A percentile compares a stretch with the other conserved stretches of the same genome.
Evolutionary conservation across 2,797 vertebrate genomes (phyloP).

Genomic region (Columba guinea): DNA sequence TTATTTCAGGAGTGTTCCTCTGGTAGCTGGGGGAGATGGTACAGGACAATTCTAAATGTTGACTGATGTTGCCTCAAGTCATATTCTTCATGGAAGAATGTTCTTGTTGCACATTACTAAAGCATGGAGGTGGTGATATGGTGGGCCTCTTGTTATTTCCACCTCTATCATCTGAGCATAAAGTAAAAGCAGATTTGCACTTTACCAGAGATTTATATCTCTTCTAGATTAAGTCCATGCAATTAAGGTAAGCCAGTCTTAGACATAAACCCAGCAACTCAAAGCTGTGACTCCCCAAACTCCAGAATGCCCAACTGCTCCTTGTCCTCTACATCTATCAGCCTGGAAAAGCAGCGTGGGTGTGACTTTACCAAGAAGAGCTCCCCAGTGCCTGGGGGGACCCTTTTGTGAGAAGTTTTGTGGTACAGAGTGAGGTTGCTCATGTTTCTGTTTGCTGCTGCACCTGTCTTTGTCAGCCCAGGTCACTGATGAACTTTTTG

Average conservation of each 20-base stretch:
- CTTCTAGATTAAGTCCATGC: background rate
- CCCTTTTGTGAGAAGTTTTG: background rate
- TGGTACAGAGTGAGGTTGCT: background rate
- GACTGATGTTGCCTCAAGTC: background rate
- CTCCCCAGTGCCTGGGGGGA: no score
- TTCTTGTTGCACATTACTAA: fast-evolving
- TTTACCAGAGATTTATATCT: background rate
- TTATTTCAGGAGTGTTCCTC: background rate
- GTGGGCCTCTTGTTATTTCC: background rate
- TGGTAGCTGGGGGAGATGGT: background rate
- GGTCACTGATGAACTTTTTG: background rate
- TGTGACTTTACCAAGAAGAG: background rate
- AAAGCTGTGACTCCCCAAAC: background rate
- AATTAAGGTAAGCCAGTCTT: background rate
- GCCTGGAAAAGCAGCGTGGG: background rate
- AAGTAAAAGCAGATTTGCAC: fast-evolving
- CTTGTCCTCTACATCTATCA: background rate
- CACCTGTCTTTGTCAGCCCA: background rate
- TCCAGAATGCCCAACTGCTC: background rate
- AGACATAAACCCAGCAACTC: background rate
- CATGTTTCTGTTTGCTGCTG: background rate
- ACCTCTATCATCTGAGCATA: fast-evolving
- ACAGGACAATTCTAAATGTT: background rate
- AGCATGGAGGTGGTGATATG: fast-evolving
- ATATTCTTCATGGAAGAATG: background rate